phyloP scores from a whole-genome alignment of 2,888 invertebrate genomes.

The Psylliodes chrysocephalus region DNA sequence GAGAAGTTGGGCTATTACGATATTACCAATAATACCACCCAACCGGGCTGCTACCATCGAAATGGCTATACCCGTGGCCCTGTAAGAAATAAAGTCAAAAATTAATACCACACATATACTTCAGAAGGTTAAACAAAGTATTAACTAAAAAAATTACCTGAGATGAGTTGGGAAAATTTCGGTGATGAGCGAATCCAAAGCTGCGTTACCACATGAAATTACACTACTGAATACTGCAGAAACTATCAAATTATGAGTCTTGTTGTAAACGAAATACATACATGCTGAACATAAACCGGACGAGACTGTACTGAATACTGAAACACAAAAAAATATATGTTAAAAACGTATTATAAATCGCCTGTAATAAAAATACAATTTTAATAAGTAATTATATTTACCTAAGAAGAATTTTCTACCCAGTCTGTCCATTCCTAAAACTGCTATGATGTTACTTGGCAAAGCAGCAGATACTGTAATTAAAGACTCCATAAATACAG shows the following conservation, averaged over 20 bases:
- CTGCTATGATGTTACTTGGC: conserved; percentile 86
- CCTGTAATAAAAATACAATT: no score
- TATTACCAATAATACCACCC: conserved; percentile 88
- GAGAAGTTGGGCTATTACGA: conserved; percentile 87
- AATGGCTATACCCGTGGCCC: conserved; percentile 90
- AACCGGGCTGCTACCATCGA: conserved; percentile 90
- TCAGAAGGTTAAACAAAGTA: no score
- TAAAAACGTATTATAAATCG: no score
- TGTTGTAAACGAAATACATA: conserved; percentile 86
- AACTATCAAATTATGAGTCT: conserved; percentile 83
- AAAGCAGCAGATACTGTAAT: conserved; percentile 88
- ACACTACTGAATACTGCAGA: conserved; percentile 88
- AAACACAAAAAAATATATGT: conserved; percentile 50
- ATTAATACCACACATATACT: no score
- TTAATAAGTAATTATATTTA: conserved; percentile 59
- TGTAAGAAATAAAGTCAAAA: conserved; percentile 59
- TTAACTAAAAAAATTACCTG: no score
- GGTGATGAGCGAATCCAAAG: conserved; percentile 90
- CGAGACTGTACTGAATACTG: conserved; percentile 87
- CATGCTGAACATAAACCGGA: conserved; percentile 85
- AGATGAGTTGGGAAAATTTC: conserved; percentile 94
- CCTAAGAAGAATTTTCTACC: conserved; percentile 87
- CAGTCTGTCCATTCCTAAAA: conserved; percentile 83
- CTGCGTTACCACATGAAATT: conserved; percentile 89
- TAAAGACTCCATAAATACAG: conserved; percentile 86